A percentile compares a stretch with the other conserved stretches of the same genome.
Evolutionary conservation across 1,140 invertebrate genomes (phyloP).

Genomic region (Formica exsecta): DNA sequence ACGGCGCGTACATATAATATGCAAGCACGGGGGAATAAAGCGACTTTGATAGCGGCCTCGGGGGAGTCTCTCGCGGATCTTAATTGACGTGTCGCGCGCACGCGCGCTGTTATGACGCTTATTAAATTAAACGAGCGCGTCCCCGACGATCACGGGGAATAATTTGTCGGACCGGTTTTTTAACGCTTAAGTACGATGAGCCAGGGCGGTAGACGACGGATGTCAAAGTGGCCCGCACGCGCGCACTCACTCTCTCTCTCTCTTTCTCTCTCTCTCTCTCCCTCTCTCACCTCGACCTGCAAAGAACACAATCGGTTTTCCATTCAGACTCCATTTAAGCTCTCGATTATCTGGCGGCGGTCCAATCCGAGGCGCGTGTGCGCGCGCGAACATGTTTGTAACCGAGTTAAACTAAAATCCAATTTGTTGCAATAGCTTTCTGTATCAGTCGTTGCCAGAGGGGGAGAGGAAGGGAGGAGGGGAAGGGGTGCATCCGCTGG

Average conservation of each 20-base stretch:
- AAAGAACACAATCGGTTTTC: conserved; percentile 63
- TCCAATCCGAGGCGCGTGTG: conserved; percentile 51
- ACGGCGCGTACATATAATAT: neutral
- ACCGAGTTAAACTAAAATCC: conserved; percentile 72
- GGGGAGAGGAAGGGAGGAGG: neutral
- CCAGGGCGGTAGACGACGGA: neutral
- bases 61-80: neutral
- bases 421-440: conserved; percentile 69
- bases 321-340: conserved; percentile 62
- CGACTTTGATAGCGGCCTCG: neutral
- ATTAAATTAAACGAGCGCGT: conserved; percentile 8
- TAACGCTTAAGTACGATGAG: conserved; percentile 24
- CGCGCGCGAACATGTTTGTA: conserved; percentile 60
- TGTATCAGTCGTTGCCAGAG: conserved; percentile 39
- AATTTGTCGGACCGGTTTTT: conserved; percentile 25
- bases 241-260: too few relatives aligned
- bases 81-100: conserved; percentile 25
- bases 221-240: conserved; percentile 30
- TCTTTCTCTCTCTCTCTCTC: too few relatives aligned
- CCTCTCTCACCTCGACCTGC: neutral
- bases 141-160: neutral
- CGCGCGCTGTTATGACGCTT: neutral
- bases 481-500: neutral
- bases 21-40: neutral
- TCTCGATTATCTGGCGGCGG: conserved; percentile 57